phyloP scores from a whole-genome alignment of 2,888 invertebrate species.

The Meandrusa payeni region DNA sequence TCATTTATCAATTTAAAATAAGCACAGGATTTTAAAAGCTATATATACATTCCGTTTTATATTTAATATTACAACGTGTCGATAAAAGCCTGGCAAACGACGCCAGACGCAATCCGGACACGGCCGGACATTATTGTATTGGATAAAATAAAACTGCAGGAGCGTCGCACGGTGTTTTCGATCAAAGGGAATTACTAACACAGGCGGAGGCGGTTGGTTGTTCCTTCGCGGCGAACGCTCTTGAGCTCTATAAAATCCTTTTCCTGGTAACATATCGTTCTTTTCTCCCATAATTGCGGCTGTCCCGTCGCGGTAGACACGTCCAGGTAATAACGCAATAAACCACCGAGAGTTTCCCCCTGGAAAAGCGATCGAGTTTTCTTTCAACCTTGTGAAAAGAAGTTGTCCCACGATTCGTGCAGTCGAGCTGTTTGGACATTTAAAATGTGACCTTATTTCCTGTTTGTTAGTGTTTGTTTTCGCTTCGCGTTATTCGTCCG shows the following conservation, averaged over 20 bases:
- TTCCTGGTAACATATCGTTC: slow-evolving; percentile 74
- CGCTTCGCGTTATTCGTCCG: slow-evolving; percentile 34
- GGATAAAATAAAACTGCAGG: slow-evolving; percentile 66
- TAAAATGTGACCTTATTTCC: slow-evolving; percentile 59
- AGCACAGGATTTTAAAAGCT: too few species aligned
- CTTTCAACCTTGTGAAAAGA: slow-evolving; percentile 74
- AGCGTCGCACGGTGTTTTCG: slow-evolving; percentile 64
- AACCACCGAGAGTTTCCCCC: slow-evolving; percentile 78
- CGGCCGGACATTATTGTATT: slow-evolving; percentile 62
- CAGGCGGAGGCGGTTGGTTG: slow-evolving; percentile 57
- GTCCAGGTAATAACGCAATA: slow-evolving; percentile 81
- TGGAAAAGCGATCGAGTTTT: slow-evolving; percentile 79
- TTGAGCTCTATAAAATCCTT: slow-evolving; percentile 72
- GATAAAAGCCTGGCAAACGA: slow-evolving; percentile 20
- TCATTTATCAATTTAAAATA: too few species aligned
- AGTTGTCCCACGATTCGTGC: slow-evolving; percentile 64
- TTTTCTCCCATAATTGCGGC: slow-evolving; percentile 75
- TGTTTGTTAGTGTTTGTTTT: slow-evolving; percentile 53
- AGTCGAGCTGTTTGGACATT: slow-evolving; percentile 35
- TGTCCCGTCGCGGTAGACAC: slow-evolving; percentile 74
- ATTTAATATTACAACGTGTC: slow-evolving; percentile 11
- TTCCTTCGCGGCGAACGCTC: slow-evolving; percentile 50
- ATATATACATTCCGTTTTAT: slow-evolving; percentile 2
- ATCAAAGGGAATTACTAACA: slow-evolving; percentile 74
- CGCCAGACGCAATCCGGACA: slow-evolving; percentile 35